Evolutionary conservation across 2,797 vertebrate species (phyloP).

Genomic region (Decapterus maruadsi): DNA sequence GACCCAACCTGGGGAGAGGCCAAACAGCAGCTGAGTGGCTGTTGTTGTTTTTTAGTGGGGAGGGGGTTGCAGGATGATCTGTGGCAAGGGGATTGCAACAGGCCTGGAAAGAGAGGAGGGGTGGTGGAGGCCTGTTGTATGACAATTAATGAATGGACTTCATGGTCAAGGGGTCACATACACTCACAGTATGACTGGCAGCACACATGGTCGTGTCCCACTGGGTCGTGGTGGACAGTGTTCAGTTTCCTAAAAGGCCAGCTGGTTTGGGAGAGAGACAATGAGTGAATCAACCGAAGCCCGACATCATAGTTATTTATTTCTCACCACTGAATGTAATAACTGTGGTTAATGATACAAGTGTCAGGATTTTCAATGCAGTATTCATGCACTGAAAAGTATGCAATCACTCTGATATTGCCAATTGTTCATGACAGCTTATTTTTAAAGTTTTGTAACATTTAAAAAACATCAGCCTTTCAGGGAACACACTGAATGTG

Average conservation of each 20-base stretch:
- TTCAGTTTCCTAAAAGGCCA: conserved; percentile 51
- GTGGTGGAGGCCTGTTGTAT: conserved; percentile 72
- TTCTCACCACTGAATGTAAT: conserved; percentile 26
- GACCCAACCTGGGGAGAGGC: conserved; percentile 66
- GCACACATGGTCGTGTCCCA: conserved; percentile 73
- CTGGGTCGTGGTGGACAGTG: conserved; percentile 33
- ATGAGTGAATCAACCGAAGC: conserved; percentile 37
- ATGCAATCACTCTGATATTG: conserved; percentile 6
- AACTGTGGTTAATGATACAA: conserved; percentile 25
- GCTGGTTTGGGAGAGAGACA: conserved; percentile 39
- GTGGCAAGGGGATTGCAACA: conserved; percentile 43
- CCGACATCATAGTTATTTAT: conserved; percentile 43
- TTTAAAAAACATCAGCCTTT: background rate
- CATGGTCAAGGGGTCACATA: conserved; percentile 63
- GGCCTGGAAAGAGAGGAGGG: conserved; percentile 59
- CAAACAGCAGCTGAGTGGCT: conserved; percentile 81
- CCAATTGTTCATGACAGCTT: background rate
- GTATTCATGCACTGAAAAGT: conserved; percentile 4
- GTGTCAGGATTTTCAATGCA: conserved; percentile 16
- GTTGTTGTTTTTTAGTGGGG: conserved; percentile 58
- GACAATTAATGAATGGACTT: conserved; percentile 79
- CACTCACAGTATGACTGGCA: conserved; percentile 79
- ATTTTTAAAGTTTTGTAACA: conserved; percentile 1
- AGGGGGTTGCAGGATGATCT: conserved; percentile 24
- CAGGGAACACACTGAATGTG: background rate